A percentile compares a stretch with the other conserved stretches of the same genome.
These are phyloP conservation scores for Hippopotamus amphibius DNA, from an alignment of 2,113 vertebrate genomes.

Conservation along the genomic window DNA sequence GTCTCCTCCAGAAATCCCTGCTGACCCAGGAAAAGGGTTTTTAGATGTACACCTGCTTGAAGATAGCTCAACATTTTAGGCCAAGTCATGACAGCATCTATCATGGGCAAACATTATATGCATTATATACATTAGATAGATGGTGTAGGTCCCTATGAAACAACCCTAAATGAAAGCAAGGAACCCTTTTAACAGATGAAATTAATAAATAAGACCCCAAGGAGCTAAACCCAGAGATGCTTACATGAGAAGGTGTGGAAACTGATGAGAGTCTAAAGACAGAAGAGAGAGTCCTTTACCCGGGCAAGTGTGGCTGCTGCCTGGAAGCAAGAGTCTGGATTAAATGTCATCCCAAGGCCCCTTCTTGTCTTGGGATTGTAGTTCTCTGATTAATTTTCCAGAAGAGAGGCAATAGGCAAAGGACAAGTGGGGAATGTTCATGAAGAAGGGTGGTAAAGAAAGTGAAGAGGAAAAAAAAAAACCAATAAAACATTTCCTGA, in stretches of 20 bases:
- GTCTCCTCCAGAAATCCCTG: neutral
- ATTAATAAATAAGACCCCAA: neutral
- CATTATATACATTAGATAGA: neutral
- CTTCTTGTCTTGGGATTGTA: conserved; percentile 31
- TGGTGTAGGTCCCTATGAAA: neutral
- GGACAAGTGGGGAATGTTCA: neutral
- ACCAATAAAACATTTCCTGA: conserved; percentile 58
- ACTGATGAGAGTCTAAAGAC: neutral
- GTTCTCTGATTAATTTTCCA: conserved; percentile 71
- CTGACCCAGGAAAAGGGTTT: neutral
- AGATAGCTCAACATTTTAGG: neutral
- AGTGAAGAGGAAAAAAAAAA: neutral
- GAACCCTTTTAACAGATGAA: neutral
- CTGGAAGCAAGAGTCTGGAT: neutral
- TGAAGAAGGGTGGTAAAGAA: conserved; percentile 48
- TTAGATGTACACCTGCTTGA: neutral
- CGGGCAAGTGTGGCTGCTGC: neutral
- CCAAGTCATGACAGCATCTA: neutral
- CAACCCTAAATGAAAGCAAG: neutral
- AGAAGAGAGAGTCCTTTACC: neutral
- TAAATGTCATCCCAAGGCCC: neutral
- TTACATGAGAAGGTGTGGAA: neutral
- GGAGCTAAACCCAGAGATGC: neutral
- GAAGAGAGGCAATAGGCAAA: neutral
- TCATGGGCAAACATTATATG: neutral